phyloP scores from a whole-genome alignment of 2,797 vertebrate genomes.

The Halcyon badia region DNA sequence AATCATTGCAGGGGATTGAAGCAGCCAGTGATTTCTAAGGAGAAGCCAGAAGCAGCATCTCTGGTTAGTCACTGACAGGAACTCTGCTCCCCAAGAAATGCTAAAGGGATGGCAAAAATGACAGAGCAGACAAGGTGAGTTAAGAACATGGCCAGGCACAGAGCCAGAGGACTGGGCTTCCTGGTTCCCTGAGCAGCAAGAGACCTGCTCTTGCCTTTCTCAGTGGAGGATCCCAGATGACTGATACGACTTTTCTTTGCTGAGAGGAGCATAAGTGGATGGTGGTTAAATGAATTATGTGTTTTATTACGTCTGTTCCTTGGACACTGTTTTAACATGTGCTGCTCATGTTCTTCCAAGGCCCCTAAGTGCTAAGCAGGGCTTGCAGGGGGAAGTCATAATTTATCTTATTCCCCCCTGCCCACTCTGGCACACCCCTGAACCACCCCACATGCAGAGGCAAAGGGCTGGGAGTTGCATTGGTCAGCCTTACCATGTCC shows the following conservation, averaged over 20 bases:
- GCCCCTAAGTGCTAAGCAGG: not conserved
- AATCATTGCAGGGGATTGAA: not conserved
- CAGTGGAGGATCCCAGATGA: not conserved
- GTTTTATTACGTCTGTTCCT: not conserved
- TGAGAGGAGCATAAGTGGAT: not conserved
- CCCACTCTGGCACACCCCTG: not conserved
- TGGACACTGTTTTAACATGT: not conserved
- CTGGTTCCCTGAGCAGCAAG: not conserved
- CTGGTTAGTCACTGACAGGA: not conserved
- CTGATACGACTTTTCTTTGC: not conserved
- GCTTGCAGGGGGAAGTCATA: not conserved
- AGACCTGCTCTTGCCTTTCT: not conserved
- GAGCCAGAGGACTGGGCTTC: not conserved
- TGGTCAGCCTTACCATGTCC: not conserved
- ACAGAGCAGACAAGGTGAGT: slow-evolving; percentile 14
- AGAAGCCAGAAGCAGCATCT: not conserved
- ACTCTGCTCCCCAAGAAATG: not conserved
- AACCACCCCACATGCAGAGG: not conserved
- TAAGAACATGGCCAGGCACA: slow-evolving; percentile 12
- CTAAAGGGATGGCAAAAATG: slow-evolving; percentile 22
- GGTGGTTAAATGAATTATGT: not conserved
- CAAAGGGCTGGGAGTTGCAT: not conserved
- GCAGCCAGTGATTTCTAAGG: not conserved
- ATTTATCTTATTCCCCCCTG: not conserved
- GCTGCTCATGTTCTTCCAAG: not conserved